Evolutionary conservation across 2,113 vertebrate genomes (phyloP).

Genomic region (Sardina pilchardus): DNA sequence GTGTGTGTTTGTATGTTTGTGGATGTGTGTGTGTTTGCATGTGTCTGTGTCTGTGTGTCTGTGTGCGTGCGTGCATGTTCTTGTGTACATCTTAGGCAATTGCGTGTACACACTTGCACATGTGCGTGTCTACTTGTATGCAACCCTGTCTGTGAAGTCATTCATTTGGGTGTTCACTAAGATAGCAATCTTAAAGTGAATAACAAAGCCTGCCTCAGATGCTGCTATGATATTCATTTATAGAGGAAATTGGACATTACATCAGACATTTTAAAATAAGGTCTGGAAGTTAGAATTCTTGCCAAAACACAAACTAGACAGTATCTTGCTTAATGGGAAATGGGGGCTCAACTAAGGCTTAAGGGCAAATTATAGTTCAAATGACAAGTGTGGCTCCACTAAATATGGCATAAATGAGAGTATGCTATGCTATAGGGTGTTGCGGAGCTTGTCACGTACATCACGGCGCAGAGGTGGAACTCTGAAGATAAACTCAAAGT

Average conservation of each 20-base stretch:
- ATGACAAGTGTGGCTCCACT: too few relatives aligned
- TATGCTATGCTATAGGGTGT: too few relatives aligned
- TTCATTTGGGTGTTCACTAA: conserved; percentile 4
- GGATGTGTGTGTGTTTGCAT: not conserved
- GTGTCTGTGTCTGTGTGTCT: conserved; percentile 24
- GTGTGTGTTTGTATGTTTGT: not conserved
- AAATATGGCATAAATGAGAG: too few relatives aligned
- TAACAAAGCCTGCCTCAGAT: not conserved
- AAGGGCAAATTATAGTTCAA: too few relatives aligned
- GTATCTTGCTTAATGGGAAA: too few relatives aligned
- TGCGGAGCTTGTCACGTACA: too few relatives aligned
- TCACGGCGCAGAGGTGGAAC: too few relatives aligned
- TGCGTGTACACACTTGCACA: conserved; percentile 23
- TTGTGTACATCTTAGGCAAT: not conserved
- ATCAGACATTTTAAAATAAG: not conserved
- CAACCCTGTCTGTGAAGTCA: conserved; percentile 14
- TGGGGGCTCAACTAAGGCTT: too few relatives aligned
- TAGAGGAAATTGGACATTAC: not conserved
- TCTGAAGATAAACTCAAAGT: too few relatives aligned
- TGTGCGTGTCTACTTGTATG: conserved; percentile 10
- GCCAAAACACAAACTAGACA: too few relatives aligned
- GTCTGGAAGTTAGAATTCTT: not conserved
- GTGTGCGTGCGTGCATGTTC: not conserved
- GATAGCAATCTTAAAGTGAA: not conserved
- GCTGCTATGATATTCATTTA: not conserved